Conservation (phyloP, 2,888 invertebrate species). For the Eupithecia inturbata region DNA sequence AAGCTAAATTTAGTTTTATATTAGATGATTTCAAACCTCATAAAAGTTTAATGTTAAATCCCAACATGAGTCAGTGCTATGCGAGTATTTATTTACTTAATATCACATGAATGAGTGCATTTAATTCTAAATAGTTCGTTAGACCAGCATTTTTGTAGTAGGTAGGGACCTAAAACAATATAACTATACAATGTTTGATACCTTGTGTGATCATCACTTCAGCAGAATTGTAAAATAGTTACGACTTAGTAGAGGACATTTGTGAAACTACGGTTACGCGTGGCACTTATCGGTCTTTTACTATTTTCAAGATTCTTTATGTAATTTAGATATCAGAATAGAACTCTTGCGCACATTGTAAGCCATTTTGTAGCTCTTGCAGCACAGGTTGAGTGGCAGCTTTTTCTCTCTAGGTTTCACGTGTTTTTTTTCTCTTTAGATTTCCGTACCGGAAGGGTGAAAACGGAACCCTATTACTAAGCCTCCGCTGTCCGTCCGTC, state of each 20-base stretch:
- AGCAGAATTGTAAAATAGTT: constrained; percentile 7
- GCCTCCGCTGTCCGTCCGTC: too few relatives aligned
- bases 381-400: too few relatives aligned
- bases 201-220: not conserved
- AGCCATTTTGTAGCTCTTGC: too few relatives aligned
- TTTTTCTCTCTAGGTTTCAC: too few relatives aligned
- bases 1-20: not conserved
- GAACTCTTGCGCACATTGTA: too few relatives aligned
- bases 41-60: constrained; percentile 41
- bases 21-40: not conserved
- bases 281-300: too few relatives aligned
- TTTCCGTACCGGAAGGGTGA: too few relatives aligned
- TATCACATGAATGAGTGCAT: constrained; percentile 81
- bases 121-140: constrained; percentile 55
- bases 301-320: not conserved
- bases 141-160: constrained; percentile 24
- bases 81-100: constrained; percentile 62
- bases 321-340: not conserved
- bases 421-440: too few relatives aligned
- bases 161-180: constrained; percentile 15
- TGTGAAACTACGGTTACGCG: too few relatives aligned
- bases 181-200: constrained; percentile 9
- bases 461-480: too few relatives aligned
- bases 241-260: constrained; percentile 12
- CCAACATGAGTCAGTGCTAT: constrained; percentile 53